Base-by-base conservation (phyloP, 2,113 vertebrate species). In the Dryoscopus gambensis region DNA sequence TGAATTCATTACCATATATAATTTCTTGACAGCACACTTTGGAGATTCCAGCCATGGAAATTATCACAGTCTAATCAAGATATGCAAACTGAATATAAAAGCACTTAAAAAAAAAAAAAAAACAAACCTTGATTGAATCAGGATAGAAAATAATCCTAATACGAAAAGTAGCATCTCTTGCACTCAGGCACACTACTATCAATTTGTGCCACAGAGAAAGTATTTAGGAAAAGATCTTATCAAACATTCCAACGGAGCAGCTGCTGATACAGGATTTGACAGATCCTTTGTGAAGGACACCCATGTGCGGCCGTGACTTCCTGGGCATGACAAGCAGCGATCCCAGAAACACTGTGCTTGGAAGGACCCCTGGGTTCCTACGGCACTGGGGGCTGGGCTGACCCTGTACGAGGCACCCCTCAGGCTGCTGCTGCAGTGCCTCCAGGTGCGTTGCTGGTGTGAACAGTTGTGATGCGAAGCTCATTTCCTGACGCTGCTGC, bases 1-100 rank as follows among this genome's bases (percentile, higher is more conserved):
- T 55, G 94, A 95, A 85, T 92, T 97, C 91, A 97, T 97, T 97
- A 93, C 42, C 97, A 96, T 95, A 59, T 92, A 78, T 95, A 95
- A 97, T 95, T 92, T 94, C 73, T 71, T 83, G 73, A 87, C 33
- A 22, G 65, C 62, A 87, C 49, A 90, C 57, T 62, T 93, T 2
- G 85, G 85, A 93, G 69, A 87, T 81, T 86, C 85, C 92, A 97
- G 84, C 69, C 83, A 89, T 89, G 62, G 35, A 88, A 96, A 87
- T 96, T 42, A 89, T 74, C 67, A n/a, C 52, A 57, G 33, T 24
- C 88, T 96, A 95, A 96, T 94, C 96, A 96, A 92, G 93, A 83
- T 40, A 92, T 8, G 55, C 80, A 86, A 95, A 79, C 67, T 57
- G 90, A 95, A 95, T 93, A 90, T 30, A 86, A 94, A 95, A 91